These are phyloP conservation scores for Leptarthrus brevirostris DNA, from an alignment of 2,888 invertebrate genomes.

Conservation along the genomic window DNA sequence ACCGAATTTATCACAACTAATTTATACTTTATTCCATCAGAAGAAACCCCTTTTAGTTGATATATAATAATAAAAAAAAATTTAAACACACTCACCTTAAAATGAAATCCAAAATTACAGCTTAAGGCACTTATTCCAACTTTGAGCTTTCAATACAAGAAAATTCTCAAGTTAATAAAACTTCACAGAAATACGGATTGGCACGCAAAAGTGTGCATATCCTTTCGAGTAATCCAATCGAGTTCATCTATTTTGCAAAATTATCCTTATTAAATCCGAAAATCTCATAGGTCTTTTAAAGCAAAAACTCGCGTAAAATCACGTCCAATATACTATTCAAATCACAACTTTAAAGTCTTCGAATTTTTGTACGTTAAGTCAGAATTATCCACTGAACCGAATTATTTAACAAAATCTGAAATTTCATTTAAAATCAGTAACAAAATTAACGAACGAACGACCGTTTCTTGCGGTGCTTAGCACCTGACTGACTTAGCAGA, in stretches of 20 bases:
- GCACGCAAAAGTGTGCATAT: not conserved
- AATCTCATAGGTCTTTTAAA: too few relatives aligned
- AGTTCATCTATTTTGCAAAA: not conserved
- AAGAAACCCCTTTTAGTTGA: too few relatives aligned
- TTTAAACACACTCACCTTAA: not conserved
- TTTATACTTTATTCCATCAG: too few relatives aligned
- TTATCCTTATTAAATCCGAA: not conserved
- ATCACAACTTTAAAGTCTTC: not conserved
- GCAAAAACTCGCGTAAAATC: not conserved
- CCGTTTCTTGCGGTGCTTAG: constrained; percentile 67
- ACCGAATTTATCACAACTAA: too few relatives aligned
- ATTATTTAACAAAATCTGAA: not conserved
- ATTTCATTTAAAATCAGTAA: not conserved
- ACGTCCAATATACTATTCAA: not conserved
- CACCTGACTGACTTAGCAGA: constrained; percentile 66
- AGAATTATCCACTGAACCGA: constrained; percentile 4
- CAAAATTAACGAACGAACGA: constrained; percentile 52
- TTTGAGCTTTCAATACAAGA: not conserved
- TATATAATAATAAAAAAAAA: too few relatives aligned
- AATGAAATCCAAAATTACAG: not conserved
- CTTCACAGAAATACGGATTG: not conserved
- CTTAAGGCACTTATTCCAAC: not conserved
- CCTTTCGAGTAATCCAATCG: not conserved
- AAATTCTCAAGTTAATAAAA: not conserved
- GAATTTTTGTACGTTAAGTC: constrained; percentile 17